Conservation (phyloP, 1,140 invertebrate species). For the Aphidius ervi region DNA sequence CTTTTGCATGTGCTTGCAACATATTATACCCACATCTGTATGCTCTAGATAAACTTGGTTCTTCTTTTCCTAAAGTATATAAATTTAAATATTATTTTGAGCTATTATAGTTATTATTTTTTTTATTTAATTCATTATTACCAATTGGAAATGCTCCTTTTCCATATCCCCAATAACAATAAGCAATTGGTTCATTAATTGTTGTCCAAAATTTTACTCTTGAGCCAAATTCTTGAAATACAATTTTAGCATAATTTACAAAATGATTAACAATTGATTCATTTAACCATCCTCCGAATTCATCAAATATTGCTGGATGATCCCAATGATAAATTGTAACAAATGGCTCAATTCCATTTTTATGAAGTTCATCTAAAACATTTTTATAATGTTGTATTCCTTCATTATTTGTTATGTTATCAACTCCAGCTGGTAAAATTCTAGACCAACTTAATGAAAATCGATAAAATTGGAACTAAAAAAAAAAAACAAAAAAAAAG, state of each 20-base stretch:
- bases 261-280: constrained; percentile 56
- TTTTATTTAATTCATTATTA: too few species aligned
- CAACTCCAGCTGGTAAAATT: constrained; percentile 57
- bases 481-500: constrained; percentile 10
- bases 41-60: constrained; percentile 47
- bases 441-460: constrained; percentile 63
- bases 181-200: constrained; percentile 49
- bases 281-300: constrained; percentile 62
- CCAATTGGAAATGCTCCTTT: constrained; percentile 19
- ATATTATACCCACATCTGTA: constrained; percentile 55
- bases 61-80: constrained; percentile 40
- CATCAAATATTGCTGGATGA: constrained; percentile 51
- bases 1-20: constrained; percentile 55
- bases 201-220: constrained; percentile 50
- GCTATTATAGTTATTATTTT: too few species aligned
- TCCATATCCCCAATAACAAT: constrained; percentile 50
- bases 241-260: constrained; percentile 52
- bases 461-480: constrained; percentile 50
- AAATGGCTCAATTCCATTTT: constrained; percentile 51
- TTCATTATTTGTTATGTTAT: constrained; percentile 50
- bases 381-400: constrained; percentile 60
- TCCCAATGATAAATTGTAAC: constrained; percentile 58
- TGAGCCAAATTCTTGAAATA: constrained; percentile 49
- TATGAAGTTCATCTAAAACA: constrained; percentile 55
- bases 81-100: constrained; percentile 29